These are phyloP conservation scores for Metellina segmentata DNA, from an alignment of 2,888 invertebrate species.

Conservation along the genomic window DNA sequence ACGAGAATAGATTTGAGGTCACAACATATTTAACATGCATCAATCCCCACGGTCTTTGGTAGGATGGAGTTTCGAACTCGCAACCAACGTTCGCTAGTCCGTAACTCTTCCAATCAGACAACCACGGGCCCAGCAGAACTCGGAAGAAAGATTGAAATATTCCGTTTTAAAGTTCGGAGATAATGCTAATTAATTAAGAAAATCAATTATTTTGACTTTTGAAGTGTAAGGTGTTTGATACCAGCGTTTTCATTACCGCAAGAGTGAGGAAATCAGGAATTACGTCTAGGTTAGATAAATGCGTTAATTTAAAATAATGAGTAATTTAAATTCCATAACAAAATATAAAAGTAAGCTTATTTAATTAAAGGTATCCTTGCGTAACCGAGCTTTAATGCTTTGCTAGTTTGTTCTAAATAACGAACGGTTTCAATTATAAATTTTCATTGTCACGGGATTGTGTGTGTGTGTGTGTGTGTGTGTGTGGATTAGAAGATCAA, in stretches of 20 bases:
- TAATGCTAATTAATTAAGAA: background rate
- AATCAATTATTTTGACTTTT: background rate
- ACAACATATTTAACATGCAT: too few species aligned
- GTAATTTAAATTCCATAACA: background rate
- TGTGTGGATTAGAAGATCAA: too few species aligned
- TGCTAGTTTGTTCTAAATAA: background rate
- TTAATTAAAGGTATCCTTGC: background rate
- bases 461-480: too few species aligned
- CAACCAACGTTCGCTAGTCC: too few species aligned
- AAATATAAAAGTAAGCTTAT: background rate
- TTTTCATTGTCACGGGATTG: background rate
- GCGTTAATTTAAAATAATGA: background rate
- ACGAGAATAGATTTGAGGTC: too few species aligned
- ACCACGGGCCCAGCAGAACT: too few species aligned
- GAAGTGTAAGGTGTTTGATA: background rate
- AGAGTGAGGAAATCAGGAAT: background rate
- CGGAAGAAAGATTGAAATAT: too few species aligned
- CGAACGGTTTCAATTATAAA: background rate
- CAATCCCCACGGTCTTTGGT: too few species aligned
- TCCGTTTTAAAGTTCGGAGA: background rate
- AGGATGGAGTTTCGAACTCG: too few species aligned
- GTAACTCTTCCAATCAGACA: too few species aligned
- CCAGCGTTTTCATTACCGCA: background rate
- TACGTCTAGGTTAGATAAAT: background rate
- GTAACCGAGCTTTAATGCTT: background rate